phyloP scores from a whole-genome alignment of 2,113 vertebrate species.

The Gallinago undulata region DNA sequence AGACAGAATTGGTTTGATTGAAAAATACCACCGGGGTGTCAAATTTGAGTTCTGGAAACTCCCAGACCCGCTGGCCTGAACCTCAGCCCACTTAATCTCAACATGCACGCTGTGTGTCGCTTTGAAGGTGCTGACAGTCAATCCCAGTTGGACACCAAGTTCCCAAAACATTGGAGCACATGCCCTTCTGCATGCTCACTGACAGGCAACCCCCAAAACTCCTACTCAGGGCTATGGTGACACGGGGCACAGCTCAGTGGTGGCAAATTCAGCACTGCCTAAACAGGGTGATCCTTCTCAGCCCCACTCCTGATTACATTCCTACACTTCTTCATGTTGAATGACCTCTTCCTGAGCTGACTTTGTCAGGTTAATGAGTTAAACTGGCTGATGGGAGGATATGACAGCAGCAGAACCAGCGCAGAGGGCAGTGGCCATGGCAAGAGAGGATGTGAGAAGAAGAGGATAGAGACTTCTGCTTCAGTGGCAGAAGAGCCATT shows the following conservation, averaged over 20 bases:
- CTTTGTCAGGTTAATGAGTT: not conserved
- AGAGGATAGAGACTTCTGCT: not conserved
- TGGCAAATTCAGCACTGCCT: not conserved
- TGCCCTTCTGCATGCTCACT: not conserved
- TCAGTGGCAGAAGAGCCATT: not conserved
- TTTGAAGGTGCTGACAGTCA: not conserved
- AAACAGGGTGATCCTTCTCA: not conserved
- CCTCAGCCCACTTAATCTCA: not conserved
- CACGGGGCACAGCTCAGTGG: not conserved
- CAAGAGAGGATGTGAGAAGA: not conserved
- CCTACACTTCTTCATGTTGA: fast-evolving
- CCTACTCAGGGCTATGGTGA: fast-evolving
- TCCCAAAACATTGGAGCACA: not conserved
- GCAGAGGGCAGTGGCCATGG: not conserved
- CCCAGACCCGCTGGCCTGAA: not conserved
- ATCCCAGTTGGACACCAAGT: not conserved
- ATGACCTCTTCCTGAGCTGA: not conserved
- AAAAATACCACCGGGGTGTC: not conserved
- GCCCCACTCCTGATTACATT: not conserved
- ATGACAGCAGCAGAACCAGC: not conserved
- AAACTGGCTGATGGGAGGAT: not conserved
- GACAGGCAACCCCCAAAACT: not conserved
- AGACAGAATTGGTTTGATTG: not conserved
- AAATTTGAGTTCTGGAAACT: not conserved
- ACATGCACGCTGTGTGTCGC: not conserved